Evolutionary conservation across 2,113 vertebrate genomes (phyloP).

Genomic region (Sylvia atricapilla): DNA sequence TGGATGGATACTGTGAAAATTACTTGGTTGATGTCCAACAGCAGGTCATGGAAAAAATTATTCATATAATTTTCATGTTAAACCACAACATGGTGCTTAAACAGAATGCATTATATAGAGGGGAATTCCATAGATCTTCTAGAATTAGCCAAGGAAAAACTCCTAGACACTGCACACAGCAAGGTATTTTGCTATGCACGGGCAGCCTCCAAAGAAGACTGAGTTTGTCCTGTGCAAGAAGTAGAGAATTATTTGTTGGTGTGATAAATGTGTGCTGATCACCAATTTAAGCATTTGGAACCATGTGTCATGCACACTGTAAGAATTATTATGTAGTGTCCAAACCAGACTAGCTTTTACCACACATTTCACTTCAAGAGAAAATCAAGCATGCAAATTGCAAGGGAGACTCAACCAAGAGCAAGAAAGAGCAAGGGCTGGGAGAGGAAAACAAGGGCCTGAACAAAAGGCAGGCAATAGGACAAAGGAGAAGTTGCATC

Average conservation of each 20-base stretch:
- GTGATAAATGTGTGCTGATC: neutral
- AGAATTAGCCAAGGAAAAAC: neutral
- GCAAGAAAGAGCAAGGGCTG: neutral
- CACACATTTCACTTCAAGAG: neutral
- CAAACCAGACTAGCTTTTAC: neutral
- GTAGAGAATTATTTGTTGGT: neutral
- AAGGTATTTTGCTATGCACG: neutral
- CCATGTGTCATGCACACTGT: rapidly evolving
- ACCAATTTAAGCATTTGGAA: neutral
- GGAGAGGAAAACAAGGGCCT: neutral
- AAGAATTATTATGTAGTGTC: neutral
- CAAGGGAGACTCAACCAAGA: neutral
- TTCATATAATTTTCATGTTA: neutral
- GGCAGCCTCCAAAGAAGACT: neutral
- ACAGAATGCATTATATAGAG: neutral
- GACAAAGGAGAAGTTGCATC: neutral
- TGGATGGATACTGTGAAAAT: neutral
- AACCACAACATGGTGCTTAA: neutral
- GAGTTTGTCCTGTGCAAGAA: neutral
- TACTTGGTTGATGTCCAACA: neutral
- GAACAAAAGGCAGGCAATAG: neutral
- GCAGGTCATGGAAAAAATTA: neutral
- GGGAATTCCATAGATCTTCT: neutral
- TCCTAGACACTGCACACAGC: neutral
- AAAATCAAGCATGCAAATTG: neutral